These are phyloP conservation scores for Pollachius pollachius DNA, from an alignment of 2,113 vertebrate species.

Conservation along the genomic window DNA sequence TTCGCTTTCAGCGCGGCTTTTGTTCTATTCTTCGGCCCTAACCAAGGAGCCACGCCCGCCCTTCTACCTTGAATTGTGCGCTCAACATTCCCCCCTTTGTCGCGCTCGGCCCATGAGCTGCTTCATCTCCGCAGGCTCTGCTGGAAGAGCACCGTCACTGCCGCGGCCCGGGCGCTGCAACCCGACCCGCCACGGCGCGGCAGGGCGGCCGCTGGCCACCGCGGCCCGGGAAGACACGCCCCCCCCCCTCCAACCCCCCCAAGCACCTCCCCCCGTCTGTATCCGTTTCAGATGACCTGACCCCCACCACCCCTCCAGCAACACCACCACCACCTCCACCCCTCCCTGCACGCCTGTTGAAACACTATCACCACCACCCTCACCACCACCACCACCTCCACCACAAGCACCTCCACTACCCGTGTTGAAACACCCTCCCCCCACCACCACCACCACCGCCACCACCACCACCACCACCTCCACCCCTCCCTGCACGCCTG, in stretches of 20 bases:
- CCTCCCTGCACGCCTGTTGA: too few relatives aligned
- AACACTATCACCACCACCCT: slow-evolving; percentile 32
- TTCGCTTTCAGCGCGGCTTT: slow-evolving; percentile 87
- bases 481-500: slow-evolving; percentile 40
- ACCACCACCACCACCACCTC: too few relatives aligned
- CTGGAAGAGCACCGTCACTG: slow-evolving; percentile 88
- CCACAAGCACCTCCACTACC: too few relatives aligned
- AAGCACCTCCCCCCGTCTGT: slow-evolving; percentile 39
- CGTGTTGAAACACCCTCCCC: too few relatives aligned
- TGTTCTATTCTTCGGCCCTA: slow-evolving; percentile 92
- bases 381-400: too few relatives aligned
- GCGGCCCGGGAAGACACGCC: too few relatives aligned
- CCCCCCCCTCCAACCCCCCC: too few relatives aligned
- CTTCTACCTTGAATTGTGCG: slow-evolving; percentile 78
- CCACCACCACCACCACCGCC: too few relatives aligned
- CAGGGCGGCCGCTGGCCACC: slow-evolving; percentile 81
- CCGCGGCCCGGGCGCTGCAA: slow-evolving; percentile 84
- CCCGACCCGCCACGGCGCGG: slow-evolving; percentile 70
- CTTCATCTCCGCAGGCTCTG: slow-evolving; percentile 88
- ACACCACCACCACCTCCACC: slow-evolving; percentile 36
- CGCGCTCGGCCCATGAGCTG: slow-evolving; percentile 86
- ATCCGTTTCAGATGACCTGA: slow-evolving; percentile 46
- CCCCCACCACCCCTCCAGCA: slow-evolving; percentile 26
- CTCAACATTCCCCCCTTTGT: slow-evolving; percentile 91
- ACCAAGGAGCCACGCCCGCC: slow-evolving; percentile 90